Evolutionary conservation across 2,797 vertebrate species (phyloP).

Genomic region (Galago senegalensis): DNA sequence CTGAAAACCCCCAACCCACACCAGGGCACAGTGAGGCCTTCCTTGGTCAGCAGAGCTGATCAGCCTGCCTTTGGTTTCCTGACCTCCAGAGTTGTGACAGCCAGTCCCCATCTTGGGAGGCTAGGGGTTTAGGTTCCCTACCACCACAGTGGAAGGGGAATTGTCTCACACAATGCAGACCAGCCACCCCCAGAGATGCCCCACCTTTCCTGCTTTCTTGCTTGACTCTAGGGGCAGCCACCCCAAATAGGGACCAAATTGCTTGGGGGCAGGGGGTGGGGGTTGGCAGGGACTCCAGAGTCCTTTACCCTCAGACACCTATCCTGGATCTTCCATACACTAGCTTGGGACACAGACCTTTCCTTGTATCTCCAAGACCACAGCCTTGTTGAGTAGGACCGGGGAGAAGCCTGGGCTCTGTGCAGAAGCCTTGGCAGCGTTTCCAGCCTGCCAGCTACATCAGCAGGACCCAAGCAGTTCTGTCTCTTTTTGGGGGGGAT

Average conservation of each 20-base stretch:
- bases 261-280: background rate
- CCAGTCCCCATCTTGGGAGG: accelerated
- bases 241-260: background rate
- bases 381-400: no score
- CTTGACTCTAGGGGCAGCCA: background rate
- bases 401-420: background rate
- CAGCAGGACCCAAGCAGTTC: no score
- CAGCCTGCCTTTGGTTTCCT: background rate
- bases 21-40: accelerated
- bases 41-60: background rate
- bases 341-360: background rate
- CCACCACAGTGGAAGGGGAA: accelerated
- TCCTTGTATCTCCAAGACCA: background rate
- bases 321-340: background rate
- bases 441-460: background rate
- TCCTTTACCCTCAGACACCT: background rate
- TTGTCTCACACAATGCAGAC: background rate
- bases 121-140: no score
- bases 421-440: no score
- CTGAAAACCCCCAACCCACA: background rate
- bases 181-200: background rate
- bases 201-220: no score
- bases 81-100: background rate
- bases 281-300: background rate
- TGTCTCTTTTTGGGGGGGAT: background rate